Evolutionary conservation across 2,797 vertebrate species (phyloP).

Genomic region (Perodicticus potto): DNA sequence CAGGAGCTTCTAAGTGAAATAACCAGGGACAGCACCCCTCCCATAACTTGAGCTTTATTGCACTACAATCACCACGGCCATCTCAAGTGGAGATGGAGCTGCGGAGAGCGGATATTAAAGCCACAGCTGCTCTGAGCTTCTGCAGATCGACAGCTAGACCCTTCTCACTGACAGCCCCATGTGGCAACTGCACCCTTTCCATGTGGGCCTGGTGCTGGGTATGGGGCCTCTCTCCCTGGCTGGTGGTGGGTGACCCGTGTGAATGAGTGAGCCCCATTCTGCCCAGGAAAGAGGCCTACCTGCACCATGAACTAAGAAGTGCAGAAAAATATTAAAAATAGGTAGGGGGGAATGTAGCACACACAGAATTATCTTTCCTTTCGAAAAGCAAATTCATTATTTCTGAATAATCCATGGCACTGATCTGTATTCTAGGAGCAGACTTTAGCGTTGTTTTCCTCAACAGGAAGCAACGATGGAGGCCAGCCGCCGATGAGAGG

Average conservation of each 20-base stretch:
- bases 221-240: not conserved
- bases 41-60: conserved; percentile 76
- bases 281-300: not conserved
- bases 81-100: conserved; percentile 15
- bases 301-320: not conserved
- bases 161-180: accelerated
- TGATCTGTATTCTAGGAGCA: not conserved
- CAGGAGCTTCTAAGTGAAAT: conserved; percentile 76
- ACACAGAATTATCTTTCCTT: not conserved
- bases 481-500: not conserved
- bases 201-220: accelerated
- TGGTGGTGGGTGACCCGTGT: accelerated
- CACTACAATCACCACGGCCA: conserved; percentile 60
- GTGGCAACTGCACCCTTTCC: accelerated
- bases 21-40: conserved; percentile 48
- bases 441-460: not conserved
- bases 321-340: not conserved
- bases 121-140: not conserved
- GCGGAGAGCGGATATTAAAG: conserved; percentile 73
- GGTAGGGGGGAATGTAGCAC: not conserved
- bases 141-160: not conserved
- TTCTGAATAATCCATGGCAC: not conserved
- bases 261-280: not conserved
- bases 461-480: not conserved
- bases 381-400: not conserved